Percentiles rank a stretch among this genome's conserved stretches.
These are phyloP conservation scores for Noctua janthe DNA, from an alignment of 2,888 invertebrate species.

Conservation along the genomic window DNA sequence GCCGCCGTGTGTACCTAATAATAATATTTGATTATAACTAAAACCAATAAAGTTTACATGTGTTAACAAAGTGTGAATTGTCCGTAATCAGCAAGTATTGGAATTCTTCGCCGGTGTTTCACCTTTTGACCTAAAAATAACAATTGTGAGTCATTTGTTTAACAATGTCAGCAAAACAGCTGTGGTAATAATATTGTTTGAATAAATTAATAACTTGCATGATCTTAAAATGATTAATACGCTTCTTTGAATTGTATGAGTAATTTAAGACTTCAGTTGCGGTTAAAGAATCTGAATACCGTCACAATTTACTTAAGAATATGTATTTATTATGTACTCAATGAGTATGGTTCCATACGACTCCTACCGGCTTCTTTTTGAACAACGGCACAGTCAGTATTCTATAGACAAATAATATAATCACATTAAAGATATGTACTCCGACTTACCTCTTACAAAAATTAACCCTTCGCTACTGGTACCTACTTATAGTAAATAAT, in stretches of 20 bases:
- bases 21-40: not conserved
- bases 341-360: too few species aligned
- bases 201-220: conserved; percentile 1
- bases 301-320: too few species aligned
- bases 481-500: too few species aligned
- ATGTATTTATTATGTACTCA: too few species aligned
- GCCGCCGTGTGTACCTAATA: not conserved
- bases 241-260: not conserved
- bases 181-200: conserved; percentile 25
- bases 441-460: too few species aligned
- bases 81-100: not conserved
- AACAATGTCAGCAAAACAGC: conserved; percentile 18
- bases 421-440: too few species aligned
- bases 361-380: too few species aligned
- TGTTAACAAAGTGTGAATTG: not conserved
- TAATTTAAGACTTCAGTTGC: not conserved
- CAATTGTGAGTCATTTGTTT: conserved; percentile 38
- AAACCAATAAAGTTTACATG: not conserved
- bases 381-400: too few species aligned
- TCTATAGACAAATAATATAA: too few species aligned
- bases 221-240: not conserved
- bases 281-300: not conserved
- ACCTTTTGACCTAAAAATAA: conserved; percentile 38
- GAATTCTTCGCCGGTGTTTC: conserved; percentile 23
- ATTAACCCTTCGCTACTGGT: too few species aligned